Conservation (phyloP, 2,888 invertebrate species). For the Oegoconia quadripuncta region DNA sequence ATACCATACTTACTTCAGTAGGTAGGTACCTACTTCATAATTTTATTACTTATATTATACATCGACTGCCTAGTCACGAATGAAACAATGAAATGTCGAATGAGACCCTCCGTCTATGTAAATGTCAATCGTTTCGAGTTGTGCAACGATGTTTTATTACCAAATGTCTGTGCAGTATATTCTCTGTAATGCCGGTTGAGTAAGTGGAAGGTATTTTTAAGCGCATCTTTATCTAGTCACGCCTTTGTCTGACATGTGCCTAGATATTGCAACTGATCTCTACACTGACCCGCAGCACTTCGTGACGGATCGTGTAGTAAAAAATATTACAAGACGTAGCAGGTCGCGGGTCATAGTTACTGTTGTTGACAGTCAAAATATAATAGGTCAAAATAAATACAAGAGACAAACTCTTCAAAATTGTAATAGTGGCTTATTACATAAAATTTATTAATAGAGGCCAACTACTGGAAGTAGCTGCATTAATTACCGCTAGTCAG, state of each 20-base stretch:
- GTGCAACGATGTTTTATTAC: slow-evolving; percentile 62
- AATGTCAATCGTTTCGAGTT: slow-evolving; percentile 70
- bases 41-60: slow-evolving; percentile 29
- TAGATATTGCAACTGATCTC: slow-evolving; percentile 13
- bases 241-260: slow-evolving; percentile 23
- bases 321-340: not conserved
- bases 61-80: slow-evolving; percentile 23
- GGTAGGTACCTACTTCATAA: slow-evolving; percentile 1
- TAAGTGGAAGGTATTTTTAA: slow-evolving; percentile 44
- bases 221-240: slow-evolving; percentile 40
- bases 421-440: slow-evolving; percentile 46
- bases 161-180: slow-evolving; percentile 54
- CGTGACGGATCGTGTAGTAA: slow-evolving; percentile 1
- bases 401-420: slow-evolving; percentile 9
- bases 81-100: slow-evolving; percentile 36
- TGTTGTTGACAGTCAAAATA: no score
- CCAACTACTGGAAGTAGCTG: slow-evolving; percentile 55
- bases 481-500: slow-evolving; percentile 51
- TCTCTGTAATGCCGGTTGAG: slow-evolving; percentile 47
- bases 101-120: slow-evolving; percentile 44
- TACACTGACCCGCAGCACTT: slow-evolving; percentile 4
- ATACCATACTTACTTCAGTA: no score
- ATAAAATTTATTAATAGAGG: slow-evolving; percentile 67
- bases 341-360: no score
- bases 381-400: no score